Evolutionary conservation across 2,888 invertebrate species (phyloP), one percentile per base, ranked within the genome.

Genomic region (Pristionchus mayeri): DNA sequence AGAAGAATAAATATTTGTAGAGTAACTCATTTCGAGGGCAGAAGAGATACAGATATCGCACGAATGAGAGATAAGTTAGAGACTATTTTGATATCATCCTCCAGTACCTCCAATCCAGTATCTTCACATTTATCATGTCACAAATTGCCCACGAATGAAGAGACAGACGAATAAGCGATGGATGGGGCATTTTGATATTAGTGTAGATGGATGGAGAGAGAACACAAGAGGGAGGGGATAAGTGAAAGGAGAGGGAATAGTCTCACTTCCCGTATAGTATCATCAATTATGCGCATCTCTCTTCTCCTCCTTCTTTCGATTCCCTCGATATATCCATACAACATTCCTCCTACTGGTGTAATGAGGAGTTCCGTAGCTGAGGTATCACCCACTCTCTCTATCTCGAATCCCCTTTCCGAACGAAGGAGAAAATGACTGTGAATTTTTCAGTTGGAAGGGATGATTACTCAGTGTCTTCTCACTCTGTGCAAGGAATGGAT

Each of bases 401-500:
- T n/a, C n/a, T n/a, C n/a, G n/a, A n/a, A n/a, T n/a, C n/a, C n/a
- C n/a, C n/a, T n/a, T n/a, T n/a, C n/a, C n/a, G n/a, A n/a, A n/a
- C n/a, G n/a, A n/a, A n/a, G n/a, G n/a, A n/a, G n/a, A n/a, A n/a
- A n/a, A 30, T 80, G 24, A 16, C 16, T 67, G 80, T n/a, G 21
- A 24, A 54, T 44, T 37, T 16, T 48, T 89, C 86, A 91, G 89
- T 86, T 91, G 27, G 91, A 91, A 63, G 87, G 83, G 9, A 89
- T 91, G 90, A 90, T 91, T 54, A 86, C 86, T 11, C 89, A 90
- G 84, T 91, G 91, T 85, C 88, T 91, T 63, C 90, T 88, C 86
- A 90, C 90, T 27, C 84, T 88, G 21, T 91, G 91, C 87, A 90
- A 90, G 84, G 89, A 91, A 81, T 91, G 90, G 90, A 90, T 91